These are phyloP conservation scores for Phlogophora meticulosa DNA, from an alignment of 2,888 invertebrate species.

Conservation along the genomic window DNA sequence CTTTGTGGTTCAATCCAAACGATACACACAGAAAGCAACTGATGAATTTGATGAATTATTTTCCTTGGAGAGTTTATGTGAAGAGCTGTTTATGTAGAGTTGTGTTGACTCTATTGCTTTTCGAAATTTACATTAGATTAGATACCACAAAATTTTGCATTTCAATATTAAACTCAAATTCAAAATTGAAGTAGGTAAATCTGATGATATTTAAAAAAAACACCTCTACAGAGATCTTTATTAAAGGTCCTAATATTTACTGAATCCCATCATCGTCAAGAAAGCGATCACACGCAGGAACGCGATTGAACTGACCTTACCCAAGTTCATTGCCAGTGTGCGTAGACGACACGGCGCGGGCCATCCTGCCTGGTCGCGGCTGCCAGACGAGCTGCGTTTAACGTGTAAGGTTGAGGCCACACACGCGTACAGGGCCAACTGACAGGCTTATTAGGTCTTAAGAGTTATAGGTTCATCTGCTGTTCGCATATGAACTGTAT, in stretches of 20 bases:
- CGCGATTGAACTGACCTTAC: constrained; percentile 74
- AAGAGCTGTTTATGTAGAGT: background rate
- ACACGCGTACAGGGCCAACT: constrained; percentile 26
- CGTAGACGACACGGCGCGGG: constrained; percentile 24
- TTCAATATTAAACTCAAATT: no score
- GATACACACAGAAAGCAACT: background rate
- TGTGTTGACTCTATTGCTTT: constrained; percentile 34
- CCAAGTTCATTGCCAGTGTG: constrained; percentile 76
- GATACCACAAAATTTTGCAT: constrained; percentile 44
- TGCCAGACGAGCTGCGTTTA: constrained; percentile 46
- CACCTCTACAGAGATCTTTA: background rate
- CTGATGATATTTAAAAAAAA: background rate
- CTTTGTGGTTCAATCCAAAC: constrained; percentile 9
- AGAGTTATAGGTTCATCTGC: no score
- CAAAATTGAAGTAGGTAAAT: no score
- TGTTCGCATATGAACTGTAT: no score
- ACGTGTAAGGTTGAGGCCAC: constrained; percentile 57
- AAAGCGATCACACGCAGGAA: constrained; percentile 24
- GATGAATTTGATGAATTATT: no score
- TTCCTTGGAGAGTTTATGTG: background rate
- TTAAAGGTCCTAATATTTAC: background rate
- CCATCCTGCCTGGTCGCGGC: constrained; percentile 46
- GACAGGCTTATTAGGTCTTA: no score
- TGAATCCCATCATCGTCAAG: constrained; percentile 10
- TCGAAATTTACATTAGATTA: constrained; percentile 47